Conservation (phyloP, 2,797 vertebrate genomes). For the Falco novaeseelandiae region DNA sequence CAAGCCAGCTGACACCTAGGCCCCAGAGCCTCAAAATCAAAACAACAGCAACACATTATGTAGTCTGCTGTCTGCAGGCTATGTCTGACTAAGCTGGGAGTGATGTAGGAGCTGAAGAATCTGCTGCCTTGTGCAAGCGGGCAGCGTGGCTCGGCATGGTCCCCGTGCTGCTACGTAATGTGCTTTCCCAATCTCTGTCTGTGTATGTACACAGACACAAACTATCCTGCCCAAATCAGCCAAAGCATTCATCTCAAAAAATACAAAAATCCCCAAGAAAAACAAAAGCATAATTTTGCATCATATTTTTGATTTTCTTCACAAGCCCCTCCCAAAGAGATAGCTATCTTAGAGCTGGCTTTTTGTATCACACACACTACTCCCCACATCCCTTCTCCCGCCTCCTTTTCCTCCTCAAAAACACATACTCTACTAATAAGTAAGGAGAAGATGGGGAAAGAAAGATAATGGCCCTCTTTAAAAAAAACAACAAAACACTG, state of each 20-base stretch:
- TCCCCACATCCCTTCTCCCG: background rate
- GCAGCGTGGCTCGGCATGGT: background rate
- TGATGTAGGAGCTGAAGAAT: conserved; percentile 25
- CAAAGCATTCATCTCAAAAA: background rate
- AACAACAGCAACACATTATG: background rate
- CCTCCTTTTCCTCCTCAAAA: background rate
- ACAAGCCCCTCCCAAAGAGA: background rate
- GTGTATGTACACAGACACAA: background rate
- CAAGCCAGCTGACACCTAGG: conserved; percentile 13
- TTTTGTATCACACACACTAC: background rate
- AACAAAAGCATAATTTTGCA: background rate
- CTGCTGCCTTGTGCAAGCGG: background rate
- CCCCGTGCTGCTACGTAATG: background rate
- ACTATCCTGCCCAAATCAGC: background rate
- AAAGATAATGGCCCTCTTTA: background rate
- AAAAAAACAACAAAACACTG: background rate
- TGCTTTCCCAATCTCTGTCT: background rate
- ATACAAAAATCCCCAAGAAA: background rate
- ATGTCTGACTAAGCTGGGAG: background rate
- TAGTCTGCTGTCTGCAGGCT: background rate
- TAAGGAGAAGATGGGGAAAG: background rate
- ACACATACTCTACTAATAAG: background rate
- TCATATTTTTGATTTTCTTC: background rate
- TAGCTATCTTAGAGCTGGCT: background rate
- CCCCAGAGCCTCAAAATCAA: background rate